Evolutionary conservation across 1,140 invertebrate genomes (phyloP).

Genomic region (Bombus waltoni): DNA sequence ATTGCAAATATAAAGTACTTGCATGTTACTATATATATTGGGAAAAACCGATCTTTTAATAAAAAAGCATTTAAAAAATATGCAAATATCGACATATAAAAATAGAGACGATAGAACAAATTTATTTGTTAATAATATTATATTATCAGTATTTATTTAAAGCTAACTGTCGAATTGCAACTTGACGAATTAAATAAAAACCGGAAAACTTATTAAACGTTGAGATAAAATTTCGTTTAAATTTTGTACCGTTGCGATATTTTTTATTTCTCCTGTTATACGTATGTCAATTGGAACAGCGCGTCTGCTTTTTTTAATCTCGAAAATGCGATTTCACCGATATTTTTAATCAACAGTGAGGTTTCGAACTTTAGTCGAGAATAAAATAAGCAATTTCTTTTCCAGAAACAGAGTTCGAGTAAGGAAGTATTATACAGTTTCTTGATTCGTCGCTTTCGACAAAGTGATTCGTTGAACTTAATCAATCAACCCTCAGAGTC

Average conservation of each 20-base stretch:
- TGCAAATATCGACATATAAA: not conserved
- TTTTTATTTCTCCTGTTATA: not conserved
- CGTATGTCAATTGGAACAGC: not conserved
- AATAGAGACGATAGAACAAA: not conserved
- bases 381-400: not conserved
- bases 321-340: not conserved
- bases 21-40: not conserved
- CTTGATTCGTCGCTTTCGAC: conserved; percentile 6
- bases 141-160: not conserved
- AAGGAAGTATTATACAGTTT: not conserved
- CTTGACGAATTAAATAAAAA: too few species aligned
- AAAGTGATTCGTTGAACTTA: conserved; percentile 33
- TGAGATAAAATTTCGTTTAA: not conserved
- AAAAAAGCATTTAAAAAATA: not conserved
- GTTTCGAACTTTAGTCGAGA: not conserved
- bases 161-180: not conserved
- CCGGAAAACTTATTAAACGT: not conserved
- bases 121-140: not conserved
- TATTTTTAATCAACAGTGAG: not conserved
- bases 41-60: too few species aligned
- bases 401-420: not conserved
- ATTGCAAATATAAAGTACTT: not conserved
- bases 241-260: not conserved
- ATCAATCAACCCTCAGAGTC: conserved; percentile 22
- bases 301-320: not conserved